Conservation (phyloP, 2,888 invertebrate species). For the Autographa pulchrina region DNA sequence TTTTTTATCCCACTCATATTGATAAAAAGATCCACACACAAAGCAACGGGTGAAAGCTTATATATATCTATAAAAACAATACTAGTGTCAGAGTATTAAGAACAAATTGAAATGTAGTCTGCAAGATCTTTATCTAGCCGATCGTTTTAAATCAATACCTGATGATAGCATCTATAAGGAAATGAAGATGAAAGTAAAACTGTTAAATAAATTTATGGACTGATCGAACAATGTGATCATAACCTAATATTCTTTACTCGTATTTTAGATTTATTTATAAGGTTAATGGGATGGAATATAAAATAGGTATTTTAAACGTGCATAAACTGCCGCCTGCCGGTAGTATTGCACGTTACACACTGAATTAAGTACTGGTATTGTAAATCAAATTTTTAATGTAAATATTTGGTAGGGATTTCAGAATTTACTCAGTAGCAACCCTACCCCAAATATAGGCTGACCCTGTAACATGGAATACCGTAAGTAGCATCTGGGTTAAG, state of each 20-base stretch:
- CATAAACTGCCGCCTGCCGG: too few species aligned
- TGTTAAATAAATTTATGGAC: conserved; percentile 6
- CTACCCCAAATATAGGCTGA: background rate
- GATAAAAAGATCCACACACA: background rate
- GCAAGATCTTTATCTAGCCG: conserved; percentile 1
- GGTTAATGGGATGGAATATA: background rate
- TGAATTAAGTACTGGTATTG: too few species aligned
- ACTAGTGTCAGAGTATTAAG: conserved; percentile 2
- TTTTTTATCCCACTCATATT: background rate
- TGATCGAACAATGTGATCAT: background rate
- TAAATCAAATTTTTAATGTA: background rate
- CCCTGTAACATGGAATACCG: background rate
- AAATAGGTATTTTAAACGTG: too few species aligned
- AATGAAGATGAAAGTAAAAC: conserved; percentile 6
- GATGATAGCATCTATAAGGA: conserved; percentile 7
- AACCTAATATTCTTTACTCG: background rate
- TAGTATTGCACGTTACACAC: too few species aligned
- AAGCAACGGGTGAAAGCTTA: conserved; percentile 1
- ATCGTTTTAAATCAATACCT: conserved; percentile 4
- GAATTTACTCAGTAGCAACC: background rate
- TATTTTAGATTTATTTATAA: background rate
- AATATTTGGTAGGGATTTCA: background rate
- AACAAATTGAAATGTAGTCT: conserved; percentile 4
- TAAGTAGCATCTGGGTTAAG: conserved; percentile 4
- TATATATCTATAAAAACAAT: background rate